Conservation (phyloP, 2,113 vertebrate species). For the Spea multiplicata region DNA sequence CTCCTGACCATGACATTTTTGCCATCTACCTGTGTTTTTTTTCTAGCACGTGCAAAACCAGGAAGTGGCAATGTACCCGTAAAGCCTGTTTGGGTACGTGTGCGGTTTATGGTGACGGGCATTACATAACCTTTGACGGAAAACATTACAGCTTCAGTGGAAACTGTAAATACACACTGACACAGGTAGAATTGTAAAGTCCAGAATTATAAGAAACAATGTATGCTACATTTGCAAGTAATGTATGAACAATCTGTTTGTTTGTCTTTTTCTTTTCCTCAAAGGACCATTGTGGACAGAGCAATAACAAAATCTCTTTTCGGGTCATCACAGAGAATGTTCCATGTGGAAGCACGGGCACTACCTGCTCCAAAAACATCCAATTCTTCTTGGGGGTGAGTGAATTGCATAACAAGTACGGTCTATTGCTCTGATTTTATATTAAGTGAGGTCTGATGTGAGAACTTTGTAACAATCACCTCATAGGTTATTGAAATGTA, state of each 20-base stretch:
- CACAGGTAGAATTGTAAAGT: constrained; percentile 71
- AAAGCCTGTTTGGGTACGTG: constrained; percentile 75
- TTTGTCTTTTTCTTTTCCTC: background rate
- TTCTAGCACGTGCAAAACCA: constrained; percentile 77
- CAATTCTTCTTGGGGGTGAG: constrained; percentile 14
- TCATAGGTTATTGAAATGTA: no score
- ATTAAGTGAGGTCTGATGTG: no score
- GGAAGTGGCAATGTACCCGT: constrained; percentile 78
- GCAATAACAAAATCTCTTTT: background rate
- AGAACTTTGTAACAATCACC: no score
- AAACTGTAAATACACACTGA: constrained; percentile 80
- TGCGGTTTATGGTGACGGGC: constrained; percentile 86
- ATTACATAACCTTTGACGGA: constrained; percentile 87
- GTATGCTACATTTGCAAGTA: background rate
- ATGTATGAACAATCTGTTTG: background rate
- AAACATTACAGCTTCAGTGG: constrained; percentile 82
- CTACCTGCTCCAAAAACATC: constrained; percentile 9
- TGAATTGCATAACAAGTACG: background rate
- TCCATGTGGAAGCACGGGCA: constrained; percentile 11
- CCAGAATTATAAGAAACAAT: background rate
- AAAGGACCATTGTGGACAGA: constrained; percentile 25
- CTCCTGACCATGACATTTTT: background rate
- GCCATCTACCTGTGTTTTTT: background rate
- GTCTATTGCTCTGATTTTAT: no score
- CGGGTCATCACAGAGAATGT: constrained; percentile 14